Percentiles rank a stretch among this genome's conserved stretches.
Evolutionary conservation across 2,888 invertebrate species (phyloP).

Genomic region (Brachyopa scutellaris): DNA sequence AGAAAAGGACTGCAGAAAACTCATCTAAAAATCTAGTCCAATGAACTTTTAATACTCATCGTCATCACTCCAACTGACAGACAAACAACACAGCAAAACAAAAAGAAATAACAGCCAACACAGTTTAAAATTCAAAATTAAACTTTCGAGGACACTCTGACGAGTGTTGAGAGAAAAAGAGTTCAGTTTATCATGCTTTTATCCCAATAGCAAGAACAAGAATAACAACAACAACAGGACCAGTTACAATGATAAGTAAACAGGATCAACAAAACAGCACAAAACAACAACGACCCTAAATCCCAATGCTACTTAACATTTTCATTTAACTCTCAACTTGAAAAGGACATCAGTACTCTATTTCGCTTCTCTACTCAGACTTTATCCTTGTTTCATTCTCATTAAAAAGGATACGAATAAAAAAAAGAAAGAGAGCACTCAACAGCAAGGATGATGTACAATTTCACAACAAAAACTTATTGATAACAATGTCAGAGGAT

Average conservation of each 20-base stretch:
- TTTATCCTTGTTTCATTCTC: conserved; percentile 20
- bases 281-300: conserved; percentile 61
- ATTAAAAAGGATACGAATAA: conserved; percentile 36
- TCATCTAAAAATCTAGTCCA: conserved; percentile 62
- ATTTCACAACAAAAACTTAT: conserved; percentile 65
- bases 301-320: conserved; percentile 70
- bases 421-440: not conserved
- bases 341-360: conserved; percentile 61
- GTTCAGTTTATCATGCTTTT: conserved; percentile 37
- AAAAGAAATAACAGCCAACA: conserved; percentile 15
- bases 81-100: conserved; percentile 25
- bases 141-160: conserved; percentile 57
- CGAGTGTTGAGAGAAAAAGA: not conserved
- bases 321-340: conserved; percentile 71
- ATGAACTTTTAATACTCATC: conserved; percentile 64
- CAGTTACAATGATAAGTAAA: conserved; percentile 46
- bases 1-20: too few relatives aligned
- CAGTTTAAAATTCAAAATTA: conserved; percentile 70
- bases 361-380: not conserved
- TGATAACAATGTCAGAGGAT: conserved; percentile 71
- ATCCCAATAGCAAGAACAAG: conserved; percentile 24
- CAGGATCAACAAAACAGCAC: conserved; percentile 56
- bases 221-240: conserved; percentile 25
- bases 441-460: conserved; percentile 52
- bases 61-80: conserved; percentile 49